Conservation (phyloP, 2,797 vertebrate species). For the Scleropages formosus region DNA sequence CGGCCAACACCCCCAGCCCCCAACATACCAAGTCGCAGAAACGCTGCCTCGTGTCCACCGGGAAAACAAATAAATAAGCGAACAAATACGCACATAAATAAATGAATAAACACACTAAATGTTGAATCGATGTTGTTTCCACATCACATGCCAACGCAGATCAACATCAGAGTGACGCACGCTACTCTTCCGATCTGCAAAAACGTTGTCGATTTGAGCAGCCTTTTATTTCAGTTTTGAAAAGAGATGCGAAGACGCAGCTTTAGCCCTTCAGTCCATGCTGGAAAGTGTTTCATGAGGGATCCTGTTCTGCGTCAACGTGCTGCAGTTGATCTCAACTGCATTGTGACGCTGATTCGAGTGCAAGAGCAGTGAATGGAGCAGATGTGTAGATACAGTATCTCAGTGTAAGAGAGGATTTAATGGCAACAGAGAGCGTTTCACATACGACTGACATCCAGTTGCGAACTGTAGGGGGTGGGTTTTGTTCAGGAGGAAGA, state of each 20-base stretch:
- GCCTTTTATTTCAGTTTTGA: background rate
- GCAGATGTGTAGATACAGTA: background rate
- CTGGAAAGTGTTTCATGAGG: background rate
- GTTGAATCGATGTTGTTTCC: background rate
- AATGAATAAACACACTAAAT: background rate
- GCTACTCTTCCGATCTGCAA: background rate
- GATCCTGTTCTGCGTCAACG: background rate
- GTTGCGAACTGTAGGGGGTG: background rate
- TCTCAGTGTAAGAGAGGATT: background rate
- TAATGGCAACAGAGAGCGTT: background rate
- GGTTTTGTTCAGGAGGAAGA: background rate
- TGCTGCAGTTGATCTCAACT: background rate
- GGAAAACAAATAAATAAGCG: too few relatives aligned
- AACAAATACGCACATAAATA: too few relatives aligned
- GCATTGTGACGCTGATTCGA: background rate
- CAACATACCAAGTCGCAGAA: too few relatives aligned
- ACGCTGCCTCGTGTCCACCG: too few relatives aligned
- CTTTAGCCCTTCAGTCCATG: too few relatives aligned
- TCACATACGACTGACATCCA: constrained; percentile 9
- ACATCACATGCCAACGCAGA: background rate
- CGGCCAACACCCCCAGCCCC: background rate
- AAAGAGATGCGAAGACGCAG: too few relatives aligned
- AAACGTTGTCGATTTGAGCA: background rate
- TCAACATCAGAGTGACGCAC: background rate
- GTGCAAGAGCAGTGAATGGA: constrained; percentile 1